Evolutionary conservation across 2,888 invertebrate species (phyloP), one percentile per base, ranked within the genome.

Genomic region (Julus scandinavius): DNA sequence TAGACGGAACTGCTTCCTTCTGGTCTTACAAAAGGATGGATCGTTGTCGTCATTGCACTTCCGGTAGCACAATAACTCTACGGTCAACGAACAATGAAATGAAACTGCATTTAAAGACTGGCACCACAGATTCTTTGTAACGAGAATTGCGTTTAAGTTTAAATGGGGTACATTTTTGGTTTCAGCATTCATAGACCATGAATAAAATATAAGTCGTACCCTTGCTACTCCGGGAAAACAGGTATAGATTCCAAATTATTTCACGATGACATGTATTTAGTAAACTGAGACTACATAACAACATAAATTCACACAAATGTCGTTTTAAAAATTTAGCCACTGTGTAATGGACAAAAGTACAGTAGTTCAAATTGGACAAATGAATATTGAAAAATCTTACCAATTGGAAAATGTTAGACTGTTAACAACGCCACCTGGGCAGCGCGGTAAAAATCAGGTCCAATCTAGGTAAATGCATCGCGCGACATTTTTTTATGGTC

Each of bases 401-500:
- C 29, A 29, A 29, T 29, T 29, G 29, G 29, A 29, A 29, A 29
- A 29, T 29, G 29, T 29, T 29, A 29, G 29, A 29, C 29, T 29
- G 29, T 29, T 29, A 29, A 29, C 29, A 29, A 29, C n/a, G n/a
- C 63, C n/a, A 63, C 63, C 63, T n/a, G 29, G 29, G 29, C 29
- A 29, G 29, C 29, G 29, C 29, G 29, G 29, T 29, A 29, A 29
- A 29, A 29, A 29, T 29, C 29, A 29, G 29, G 29, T 29, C 29
- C 29, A 29, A n/a, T n/a, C 63, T 58, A 58, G 20, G 63, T 63
- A 63, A 4, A 72, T 29, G 72, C 29, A 29, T 72, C 29, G 3
- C 6, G 72, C 72, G 72, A 72, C 72, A 72, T 72, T 72, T 58
- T 13, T 72, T 72, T 72, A 72, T 72, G 29, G 72, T 29, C 72